phyloP scores from a whole-genome alignment of 2,113 vertebrate genomes.

The Bos javanicus region DNA sequence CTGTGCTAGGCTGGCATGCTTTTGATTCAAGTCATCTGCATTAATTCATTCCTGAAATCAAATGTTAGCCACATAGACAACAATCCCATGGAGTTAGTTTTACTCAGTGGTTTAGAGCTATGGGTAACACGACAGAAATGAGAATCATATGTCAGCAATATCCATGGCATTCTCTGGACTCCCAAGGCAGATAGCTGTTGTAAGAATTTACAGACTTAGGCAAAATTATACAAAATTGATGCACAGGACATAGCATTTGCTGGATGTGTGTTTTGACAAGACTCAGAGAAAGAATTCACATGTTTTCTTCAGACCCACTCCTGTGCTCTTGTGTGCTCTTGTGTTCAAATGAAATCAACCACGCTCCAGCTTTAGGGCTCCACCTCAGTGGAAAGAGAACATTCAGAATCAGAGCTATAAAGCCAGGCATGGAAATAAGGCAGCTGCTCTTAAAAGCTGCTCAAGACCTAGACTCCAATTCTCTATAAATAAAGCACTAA shows the following conservation, averaged over 20 bases:
- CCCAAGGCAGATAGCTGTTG: not conserved
- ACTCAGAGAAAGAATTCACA: not conserved
- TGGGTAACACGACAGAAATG: not conserved
- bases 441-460: not conserved
- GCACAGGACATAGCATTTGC: not conserved
- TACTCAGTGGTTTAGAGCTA: not conserved
- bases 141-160: not conserved
- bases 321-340: not conserved
- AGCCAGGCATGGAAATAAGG: not conserved
- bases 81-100: not conserved
- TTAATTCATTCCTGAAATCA: not conserved
- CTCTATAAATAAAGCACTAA: not conserved
- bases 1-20: not conserved
- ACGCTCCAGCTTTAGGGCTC: not conserved
- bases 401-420: not conserved
- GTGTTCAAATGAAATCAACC: not conserved
- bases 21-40: not conserved
- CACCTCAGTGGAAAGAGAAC: not conserved
- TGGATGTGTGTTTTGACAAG: not conserved
- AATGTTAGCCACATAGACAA: not conserved
- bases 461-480: not conserved
- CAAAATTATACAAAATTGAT: not conserved
- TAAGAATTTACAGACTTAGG: not conserved
- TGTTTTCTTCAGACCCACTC: not conserved
- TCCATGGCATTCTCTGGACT: not conserved